A percentile compares a stretch with the other conserved stretches of the same genome.
Conservation (phyloP, 37 sponge, comb jelly and placozoan genomes). For the Aplysina aerophoba region DNA sequence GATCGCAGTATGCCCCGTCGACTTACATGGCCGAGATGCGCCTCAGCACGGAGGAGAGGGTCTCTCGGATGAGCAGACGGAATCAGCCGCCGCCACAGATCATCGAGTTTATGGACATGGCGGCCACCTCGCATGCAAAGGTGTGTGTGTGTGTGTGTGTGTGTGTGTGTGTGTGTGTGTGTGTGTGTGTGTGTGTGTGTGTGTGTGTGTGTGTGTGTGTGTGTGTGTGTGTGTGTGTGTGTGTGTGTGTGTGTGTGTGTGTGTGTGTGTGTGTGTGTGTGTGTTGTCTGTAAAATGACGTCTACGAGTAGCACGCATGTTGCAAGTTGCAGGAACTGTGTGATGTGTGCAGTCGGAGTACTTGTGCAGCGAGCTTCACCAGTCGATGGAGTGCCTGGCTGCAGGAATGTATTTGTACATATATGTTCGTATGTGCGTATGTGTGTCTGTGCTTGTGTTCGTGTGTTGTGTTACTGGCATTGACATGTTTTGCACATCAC, state of each 20-base stretch:
- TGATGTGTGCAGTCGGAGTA: no score
- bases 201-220: slow-evolving; percentile 17
- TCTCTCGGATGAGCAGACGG: slow-evolving; percentile 49
- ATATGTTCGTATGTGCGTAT: background rate
- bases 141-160: slow-evolving; percentile 30
- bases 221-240: background rate
- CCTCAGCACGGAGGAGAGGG: slow-evolving; percentile 81
- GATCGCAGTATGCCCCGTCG: slow-evolving; percentile 78
- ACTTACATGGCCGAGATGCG: slow-evolving; percentile 74
- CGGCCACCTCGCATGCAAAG: slow-evolving; percentile 76
- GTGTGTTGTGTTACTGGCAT: background rate
- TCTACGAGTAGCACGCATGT: no score
- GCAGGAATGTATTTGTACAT: background rate
- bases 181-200: background rate
- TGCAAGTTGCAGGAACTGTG: no score
- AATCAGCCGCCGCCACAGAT: slow-evolving; percentile 75
- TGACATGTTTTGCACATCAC: no score
- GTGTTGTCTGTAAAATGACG: no score
- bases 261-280: background rate
- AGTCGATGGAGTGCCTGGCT: no score
- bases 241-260: background rate
- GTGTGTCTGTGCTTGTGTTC: background rate
- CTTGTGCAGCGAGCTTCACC: no score
- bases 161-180: slow-evolving; percentile 9
- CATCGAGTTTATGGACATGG: slow-evolving; percentile 90